A percentile compares a stretch with the other conserved stretches of the same genome.
Conservation (phyloP, 2,888 invertebrate species). For the Patella depressa region DNA sequence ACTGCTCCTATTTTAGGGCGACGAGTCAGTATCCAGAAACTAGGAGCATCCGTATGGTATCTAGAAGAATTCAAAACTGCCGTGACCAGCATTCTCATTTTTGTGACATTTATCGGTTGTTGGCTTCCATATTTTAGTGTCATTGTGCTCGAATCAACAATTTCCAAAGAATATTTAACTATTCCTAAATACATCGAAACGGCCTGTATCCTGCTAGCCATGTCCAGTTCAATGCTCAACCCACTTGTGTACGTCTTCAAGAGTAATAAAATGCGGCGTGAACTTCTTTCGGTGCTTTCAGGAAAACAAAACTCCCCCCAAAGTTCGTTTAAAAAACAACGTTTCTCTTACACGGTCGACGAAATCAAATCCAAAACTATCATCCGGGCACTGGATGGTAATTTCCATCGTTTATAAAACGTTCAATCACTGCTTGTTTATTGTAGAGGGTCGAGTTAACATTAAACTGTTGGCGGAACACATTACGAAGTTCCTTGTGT, state of each 20-base stretch:
- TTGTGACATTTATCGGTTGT: constrained; percentile 78
- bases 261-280: constrained; percentile 51
- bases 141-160: constrained; percentile 50
- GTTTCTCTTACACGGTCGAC: too few species aligned
- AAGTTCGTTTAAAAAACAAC: too few species aligned
- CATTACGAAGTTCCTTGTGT: too few species aligned
- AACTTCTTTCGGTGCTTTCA: constrained; percentile 49
- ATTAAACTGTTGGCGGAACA: too few species aligned
- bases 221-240: constrained; percentile 78
- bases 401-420: too few species aligned
- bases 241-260: constrained; percentile 85
- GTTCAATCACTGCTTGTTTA: too few species aligned
- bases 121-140: constrained; percentile 74
- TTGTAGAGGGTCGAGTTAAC: too few species aligned
- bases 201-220: constrained; percentile 73
- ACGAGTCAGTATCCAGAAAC: constrained; percentile 81
- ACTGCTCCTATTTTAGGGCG: constrained; percentile 49
- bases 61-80: constrained; percentile 91
- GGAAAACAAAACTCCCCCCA: neutral
- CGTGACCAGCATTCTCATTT: constrained; percentile 85
- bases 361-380: too few species aligned
- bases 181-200: constrained; percentile 62
- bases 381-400: too few species aligned
- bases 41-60: constrained; percentile 79
- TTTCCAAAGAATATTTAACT: too few species aligned